Evolutionary conservation across 2,888 invertebrate species (phyloP).

Genomic region (Bursaphelenchus okinawaensis): DNA sequence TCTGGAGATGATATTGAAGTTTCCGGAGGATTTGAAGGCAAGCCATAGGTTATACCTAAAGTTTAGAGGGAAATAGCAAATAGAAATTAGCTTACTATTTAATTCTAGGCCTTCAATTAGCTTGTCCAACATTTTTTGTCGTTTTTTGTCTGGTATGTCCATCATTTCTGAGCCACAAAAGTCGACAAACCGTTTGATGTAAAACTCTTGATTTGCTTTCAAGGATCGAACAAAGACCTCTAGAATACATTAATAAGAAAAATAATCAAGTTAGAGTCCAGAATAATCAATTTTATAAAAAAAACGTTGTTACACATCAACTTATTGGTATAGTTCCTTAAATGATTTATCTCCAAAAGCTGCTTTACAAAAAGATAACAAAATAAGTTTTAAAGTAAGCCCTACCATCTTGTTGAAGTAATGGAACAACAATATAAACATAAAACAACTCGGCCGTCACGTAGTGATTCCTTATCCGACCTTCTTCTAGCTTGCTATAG

Average conservation of each 20-base stretch:
- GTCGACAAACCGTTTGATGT: not conserved
- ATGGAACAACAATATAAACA: not conserved
- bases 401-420: not conserved
- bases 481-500: not conserved
- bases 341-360: too few species aligned
- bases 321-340: too few species aligned
- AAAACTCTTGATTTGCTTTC: not conserved
- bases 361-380: not conserved
- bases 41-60: too few species aligned
- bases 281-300: not conserved
- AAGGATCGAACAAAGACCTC: not conserved
- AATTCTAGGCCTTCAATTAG: not conserved
- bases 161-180: not conserved
- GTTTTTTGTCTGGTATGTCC: not conserved
- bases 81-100: too few species aligned
- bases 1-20: too few species aligned
- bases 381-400: not conserved
- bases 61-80: too few species aligned
- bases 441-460: not conserved
- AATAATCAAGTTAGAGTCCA: not conserved
- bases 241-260: not conserved
- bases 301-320: too few species aligned
- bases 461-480: not conserved
- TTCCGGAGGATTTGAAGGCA: too few species aligned
- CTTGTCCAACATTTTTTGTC: not conserved